Evolutionary conservation across 2,888 invertebrate genomes (phyloP), one percentile per base, ranked within the genome.

Genomic region (Cyaniris semiargus): DNA sequence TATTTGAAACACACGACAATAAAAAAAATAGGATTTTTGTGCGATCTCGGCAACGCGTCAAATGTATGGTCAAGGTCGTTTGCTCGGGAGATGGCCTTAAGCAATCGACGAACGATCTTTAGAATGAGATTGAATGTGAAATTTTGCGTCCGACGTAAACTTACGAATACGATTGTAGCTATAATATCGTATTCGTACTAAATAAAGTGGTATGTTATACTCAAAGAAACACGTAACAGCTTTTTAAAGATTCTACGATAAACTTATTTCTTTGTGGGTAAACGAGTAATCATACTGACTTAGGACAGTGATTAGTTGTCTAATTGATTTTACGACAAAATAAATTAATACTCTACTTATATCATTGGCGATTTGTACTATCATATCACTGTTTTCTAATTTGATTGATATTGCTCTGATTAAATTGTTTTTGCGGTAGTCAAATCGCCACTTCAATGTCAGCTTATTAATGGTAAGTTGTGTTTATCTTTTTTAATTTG

Each of bases 381-480:
- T 66, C 66, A 66, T 53, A 53, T 53, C 53, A 15, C 60, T 4
- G 27, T 53, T 53, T 18, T 53, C 53, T 66, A 5, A 27, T 66
- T 60, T 60, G 23, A 23, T 66, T 66, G 27, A 66, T 66, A 66
- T 15, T 31, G 27, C 27, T 66, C 4, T 66, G 66, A 66, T 66
- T 66, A 66, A 66, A 66, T 38, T 71, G n/a, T 71, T 71, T n/a
- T 71, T 38, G 71, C 71, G 21, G 38, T 71, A 2, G n/a, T 21
- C 71, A 21, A 21, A 34, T 71, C n/a, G 31, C 23, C 13, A 71
- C 38, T 71, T 71, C n/a, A 18, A 71, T 71, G 34, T 8, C 71
- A 71, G 10, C 38, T 38, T 1, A n/a, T 18, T 10, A 8, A 71
- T 21, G 38, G 71, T 71, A 71, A 71, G 66, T 27, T 27, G 27